Evolutionary conservation across 2,888 invertebrate genomes (phyloP).

Genomic region (Nemapogon koenigi): DNA sequence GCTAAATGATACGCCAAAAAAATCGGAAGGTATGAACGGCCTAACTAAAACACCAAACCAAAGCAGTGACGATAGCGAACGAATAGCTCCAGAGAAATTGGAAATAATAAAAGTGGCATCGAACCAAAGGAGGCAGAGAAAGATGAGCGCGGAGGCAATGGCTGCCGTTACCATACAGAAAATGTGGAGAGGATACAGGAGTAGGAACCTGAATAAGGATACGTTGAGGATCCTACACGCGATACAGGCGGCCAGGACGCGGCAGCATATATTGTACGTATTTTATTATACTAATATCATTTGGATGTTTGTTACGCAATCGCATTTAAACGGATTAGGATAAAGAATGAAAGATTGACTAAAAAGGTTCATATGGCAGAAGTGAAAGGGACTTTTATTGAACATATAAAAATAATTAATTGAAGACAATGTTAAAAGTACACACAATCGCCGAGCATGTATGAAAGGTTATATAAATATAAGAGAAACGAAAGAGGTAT

Average conservation of each 20-base stretch:
- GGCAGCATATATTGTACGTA: constrained; percentile 83
- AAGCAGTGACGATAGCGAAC: constrained; percentile 30
- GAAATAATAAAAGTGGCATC: constrained; percentile 45
- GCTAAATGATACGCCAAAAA: neutral
- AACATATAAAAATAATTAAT: no score
- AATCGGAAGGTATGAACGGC: constrained; percentile 21
- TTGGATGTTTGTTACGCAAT: no score
- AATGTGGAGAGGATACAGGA: constrained; percentile 85
- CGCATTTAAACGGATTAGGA: no score
- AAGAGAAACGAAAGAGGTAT: no score
- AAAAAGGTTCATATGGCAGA: no score
- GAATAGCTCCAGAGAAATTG: constrained; percentile 36
- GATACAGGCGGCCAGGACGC: constrained; percentile 77
- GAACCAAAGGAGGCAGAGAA: constrained; percentile 48
- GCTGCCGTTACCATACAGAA: constrained; percentile 85
- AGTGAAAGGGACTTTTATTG: no score
- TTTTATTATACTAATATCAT: constrained; percentile 1
- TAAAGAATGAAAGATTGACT: no score
- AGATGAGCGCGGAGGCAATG: constrained; percentile 39
- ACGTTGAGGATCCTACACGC: constrained; percentile 69
- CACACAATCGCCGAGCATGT: no score
- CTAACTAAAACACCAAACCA: no score
- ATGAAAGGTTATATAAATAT: no score
- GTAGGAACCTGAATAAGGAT: constrained; percentile 74
- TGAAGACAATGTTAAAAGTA: no score